Evolutionary conservation across 2,797 vertebrate genomes (phyloP).

Genomic region (Hipposideros larvatus): DNA sequence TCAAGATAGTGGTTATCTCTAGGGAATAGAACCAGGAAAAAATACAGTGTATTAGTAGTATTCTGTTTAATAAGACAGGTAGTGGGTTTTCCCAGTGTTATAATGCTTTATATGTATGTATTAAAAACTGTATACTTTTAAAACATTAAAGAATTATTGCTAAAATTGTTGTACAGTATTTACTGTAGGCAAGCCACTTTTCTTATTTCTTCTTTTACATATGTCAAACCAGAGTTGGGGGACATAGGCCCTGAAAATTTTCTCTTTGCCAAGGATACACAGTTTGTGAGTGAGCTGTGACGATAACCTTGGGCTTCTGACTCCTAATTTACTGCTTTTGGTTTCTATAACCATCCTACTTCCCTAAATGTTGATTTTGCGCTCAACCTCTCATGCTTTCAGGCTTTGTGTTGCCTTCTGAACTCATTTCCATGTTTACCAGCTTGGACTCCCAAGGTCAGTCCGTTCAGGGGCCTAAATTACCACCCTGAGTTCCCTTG

Average conservation of each 20-base stretch:
- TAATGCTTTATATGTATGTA: not conserved
- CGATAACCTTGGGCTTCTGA: not conserved
- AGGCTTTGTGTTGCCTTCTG: not conserved
- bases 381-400: not conserved
- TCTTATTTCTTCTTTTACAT: not conserved
- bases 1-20: not conserved
- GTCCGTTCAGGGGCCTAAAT: not conserved
- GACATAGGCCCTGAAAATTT: not conserved
- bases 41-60: not conserved
- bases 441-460: not conserved
- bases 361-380: constrained; percentile 25
- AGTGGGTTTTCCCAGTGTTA: not conserved
- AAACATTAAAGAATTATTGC: constrained; percentile 41
- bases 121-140: constrained; percentile 20
- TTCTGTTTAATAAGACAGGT: constrained; percentile 10
- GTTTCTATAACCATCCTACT: not conserved
- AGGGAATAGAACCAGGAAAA: not conserved
- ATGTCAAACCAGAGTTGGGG: not conserved
- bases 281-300: constrained; percentile 3
- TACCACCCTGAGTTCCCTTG: constrained; percentile 8
- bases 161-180: constrained; percentile 21
- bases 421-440: constrained; percentile 19
- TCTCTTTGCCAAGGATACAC: not conserved
- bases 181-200: not conserved
- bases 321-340: not conserved